Base-by-base conservation (phyloP, 2,888 invertebrate species). In the Galerucella pusilla region DNA sequence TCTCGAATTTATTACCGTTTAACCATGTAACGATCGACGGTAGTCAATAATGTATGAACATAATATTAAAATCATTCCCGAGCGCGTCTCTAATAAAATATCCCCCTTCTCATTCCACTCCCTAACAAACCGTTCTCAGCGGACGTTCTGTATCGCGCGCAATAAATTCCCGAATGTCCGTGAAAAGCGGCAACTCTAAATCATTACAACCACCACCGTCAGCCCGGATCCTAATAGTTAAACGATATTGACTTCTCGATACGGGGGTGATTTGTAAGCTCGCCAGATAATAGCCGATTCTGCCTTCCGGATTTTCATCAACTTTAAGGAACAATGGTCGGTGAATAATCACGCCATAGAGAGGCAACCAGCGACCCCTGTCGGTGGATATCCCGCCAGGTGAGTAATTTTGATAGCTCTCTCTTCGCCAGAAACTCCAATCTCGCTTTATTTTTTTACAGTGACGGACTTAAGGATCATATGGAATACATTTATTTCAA, bases 191-290 rank as follows among this genome's bases (percentile, higher is more conserved):
- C 82, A 83, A 83, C 75, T 73, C 81, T 85, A 85, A 86, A 86
- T 86, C 85, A 86, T 85, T 85, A 82, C 82, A 71, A 76, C 78
- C 77, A 74, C 76, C 75, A 72, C 28, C 73, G 64, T 63, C 73
- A 60, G 64, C 76, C 69, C 79, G 77, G 79, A 81, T 81, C 83
- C 83, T 85, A 83, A 85, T 85, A 85, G 85, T 85, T 85, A 85
- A 85, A 84, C 85, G 85, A 85, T 85, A 85, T 85, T 84, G 86
- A 85, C 85, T 86, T 84, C 81, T 80, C 81, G 82, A 83, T 83
- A 80, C 81, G 73, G 80, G 83, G 81, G 76, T 78, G 79, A 85
- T 84, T 84, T 85, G 84, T 84, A 84, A 80, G 82, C 82, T 79
- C 78, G 81, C 81, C 80, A 82, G 82, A 83, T 83, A 83, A 83